Conservation (phyloP, 2,797 vertebrate genomes). For the Tadarida brasiliensis region DNA sequence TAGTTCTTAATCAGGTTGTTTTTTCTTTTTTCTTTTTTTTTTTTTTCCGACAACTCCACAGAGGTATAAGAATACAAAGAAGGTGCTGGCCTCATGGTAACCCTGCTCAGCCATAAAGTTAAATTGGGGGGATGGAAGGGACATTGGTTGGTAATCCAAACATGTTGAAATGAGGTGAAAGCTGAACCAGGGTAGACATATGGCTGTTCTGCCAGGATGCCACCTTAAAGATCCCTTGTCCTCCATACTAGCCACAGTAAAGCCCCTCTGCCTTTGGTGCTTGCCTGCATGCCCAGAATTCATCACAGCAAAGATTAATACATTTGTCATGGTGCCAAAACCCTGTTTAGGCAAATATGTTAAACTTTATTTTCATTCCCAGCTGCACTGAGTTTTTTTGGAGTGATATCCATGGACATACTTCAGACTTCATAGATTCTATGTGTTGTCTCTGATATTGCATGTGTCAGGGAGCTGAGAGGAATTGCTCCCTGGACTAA, state of each 20-base stretch:
- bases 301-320: background rate
- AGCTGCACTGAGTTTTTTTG: background rate
- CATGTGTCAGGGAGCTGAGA: background rate
- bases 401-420: background rate
- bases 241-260: slow-evolving; percentile 7
- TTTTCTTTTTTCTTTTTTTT: background rate
- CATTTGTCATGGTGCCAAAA: background rate
- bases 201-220: background rate
- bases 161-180: background rate
- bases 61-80: background rate
- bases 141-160: slow-evolving; percentile 81
- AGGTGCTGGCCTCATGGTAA: background rate
- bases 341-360: background rate
- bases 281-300: slow-evolving; percentile 49
- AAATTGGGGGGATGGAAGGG: slow-evolving; percentile 82
- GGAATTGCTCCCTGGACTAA: background rate
- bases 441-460: slow-evolving; percentile 29
- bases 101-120: slow-evolving; percentile 61
- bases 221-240: background rate
- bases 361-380: slow-evolving; percentile 60
- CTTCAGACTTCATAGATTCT: background rate
- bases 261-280: background rate
- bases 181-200: background rate
- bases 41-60: background rate
- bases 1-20: background rate